Evolutionary conservation across 2,888 invertebrate genomes (phyloP), one percentile per base, ranked within the genome.

Genomic region (Pyrrhosoma nymphula): DNA sequence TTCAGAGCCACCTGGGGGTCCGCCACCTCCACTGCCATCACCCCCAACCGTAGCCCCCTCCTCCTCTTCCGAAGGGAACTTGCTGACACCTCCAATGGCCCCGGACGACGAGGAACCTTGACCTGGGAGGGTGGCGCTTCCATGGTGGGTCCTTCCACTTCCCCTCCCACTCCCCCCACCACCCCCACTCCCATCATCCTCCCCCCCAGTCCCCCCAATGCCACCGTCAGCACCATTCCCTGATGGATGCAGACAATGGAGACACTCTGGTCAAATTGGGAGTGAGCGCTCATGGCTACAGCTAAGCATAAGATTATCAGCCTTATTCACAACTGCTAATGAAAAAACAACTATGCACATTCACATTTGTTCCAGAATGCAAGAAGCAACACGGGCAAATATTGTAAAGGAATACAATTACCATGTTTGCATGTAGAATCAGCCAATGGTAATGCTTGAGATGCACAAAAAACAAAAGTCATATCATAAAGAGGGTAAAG

Each of bases 11-110:
- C 96, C 96, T 30, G 96, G 96, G n/a, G 96, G 96, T 35, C 96
- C 96, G 14, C 96, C 96, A 69, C 96, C 96, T 69, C 96, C 96
- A 75, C 93, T 93, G 93, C 93, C 93, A 47, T 93, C 93, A 18
- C 93, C 93, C 8, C 93, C 75, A 16, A 75, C 93, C 1, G 69
- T 75, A 16, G n/a, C 93, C 23, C 93, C 93, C n/a, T 93, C 93
- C 18, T 89, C 96, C 96, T 98, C 98, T 96, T 98, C 98, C 75
- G 98, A 98, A 95, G 98, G 98, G 97, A 98, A 98, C 97, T 98
- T 98, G 96, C 69, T n/a, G 23, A 93, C 93, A 20, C 93, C 93
- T 63, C 91, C 91, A 8, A 97, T 97, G 56, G 97, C 96, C 8
- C 96, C 96, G 3, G 96, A 96, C 89, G 96, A 96, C 60, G 96